A percentile compares a stretch with the other conserved stretches of the same genome.
Conservation (phyloP, 2,113 vertebrate genomes). For the Apteryx owenii region DNA sequence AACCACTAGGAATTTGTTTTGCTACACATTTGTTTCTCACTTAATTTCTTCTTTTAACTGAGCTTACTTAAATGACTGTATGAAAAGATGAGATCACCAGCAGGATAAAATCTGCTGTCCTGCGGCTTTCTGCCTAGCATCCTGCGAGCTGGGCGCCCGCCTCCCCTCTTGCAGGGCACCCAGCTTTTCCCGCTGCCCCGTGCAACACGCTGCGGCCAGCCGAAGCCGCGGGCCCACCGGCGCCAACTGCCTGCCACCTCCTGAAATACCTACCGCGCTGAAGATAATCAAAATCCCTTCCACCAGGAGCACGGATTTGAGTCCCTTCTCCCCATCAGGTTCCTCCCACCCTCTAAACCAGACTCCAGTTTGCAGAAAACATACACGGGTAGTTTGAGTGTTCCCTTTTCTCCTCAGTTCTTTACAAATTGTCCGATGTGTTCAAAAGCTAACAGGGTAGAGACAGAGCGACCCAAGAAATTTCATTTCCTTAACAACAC, state of each 20-base stretch:
- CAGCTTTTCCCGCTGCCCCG: not conserved
- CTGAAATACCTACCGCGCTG: not conserved
- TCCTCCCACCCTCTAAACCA: not conserved
- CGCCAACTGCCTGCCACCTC: not conserved
- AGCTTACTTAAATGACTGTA: not conserved
- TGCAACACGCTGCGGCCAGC: fast-evolving
- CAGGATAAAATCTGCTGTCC: not conserved
- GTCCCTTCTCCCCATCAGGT: not conserved
- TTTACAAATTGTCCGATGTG: not conserved
- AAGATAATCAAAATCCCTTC: not conserved
- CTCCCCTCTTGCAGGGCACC: not conserved
- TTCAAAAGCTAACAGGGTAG: not conserved
- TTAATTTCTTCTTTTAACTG: not conserved
- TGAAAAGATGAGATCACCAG: not conserved
- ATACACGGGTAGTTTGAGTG: not conserved
- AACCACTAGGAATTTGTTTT: not conserved
- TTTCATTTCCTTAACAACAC: not conserved
- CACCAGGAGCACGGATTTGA: not conserved
- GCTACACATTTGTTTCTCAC: not conserved
- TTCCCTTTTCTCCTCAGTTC: not conserved
- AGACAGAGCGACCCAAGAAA: not conserved
- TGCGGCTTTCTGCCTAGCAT: not conserved
- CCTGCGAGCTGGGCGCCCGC: not conserved
- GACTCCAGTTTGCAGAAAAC: not conserved
- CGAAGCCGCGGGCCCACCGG: not conserved